phyloP scores from a whole-genome alignment of 1,140 invertebrate species.

The Ptiloglossa arizonensis region DNA sequence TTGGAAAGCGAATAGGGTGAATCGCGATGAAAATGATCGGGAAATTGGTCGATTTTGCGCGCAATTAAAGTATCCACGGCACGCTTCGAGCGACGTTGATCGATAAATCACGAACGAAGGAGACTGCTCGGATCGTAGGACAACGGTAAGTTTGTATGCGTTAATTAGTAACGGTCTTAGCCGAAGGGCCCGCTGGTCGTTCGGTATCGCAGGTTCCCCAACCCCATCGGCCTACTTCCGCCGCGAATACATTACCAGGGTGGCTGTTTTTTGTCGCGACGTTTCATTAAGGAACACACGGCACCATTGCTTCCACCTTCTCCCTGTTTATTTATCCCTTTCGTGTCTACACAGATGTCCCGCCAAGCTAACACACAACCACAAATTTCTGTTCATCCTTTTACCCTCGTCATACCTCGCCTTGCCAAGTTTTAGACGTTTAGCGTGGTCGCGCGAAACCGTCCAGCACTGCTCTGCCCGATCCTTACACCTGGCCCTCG shows the following conservation, averaged over 20 bases:
- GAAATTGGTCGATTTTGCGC: background rate
- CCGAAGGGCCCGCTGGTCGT: slow-evolving; percentile 62
- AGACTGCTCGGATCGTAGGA: slow-evolving; percentile 41
- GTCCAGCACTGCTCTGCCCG: too few species aligned
- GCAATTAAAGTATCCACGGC: background rate
- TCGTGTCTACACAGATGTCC: background rate
- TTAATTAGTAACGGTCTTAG: slow-evolving; percentile 76
- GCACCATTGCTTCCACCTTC: slow-evolving; percentile 59
- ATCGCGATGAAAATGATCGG: background rate
- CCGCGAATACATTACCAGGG: slow-evolving; percentile 76
- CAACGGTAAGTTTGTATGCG: slow-evolving; percentile 57
- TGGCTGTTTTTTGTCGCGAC: slow-evolving; percentile 72
- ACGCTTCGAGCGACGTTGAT: slow-evolving; percentile 3
- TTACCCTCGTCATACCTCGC: background rate
- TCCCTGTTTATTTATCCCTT: background rate
- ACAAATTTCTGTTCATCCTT: background rate
- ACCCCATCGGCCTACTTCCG: slow-evolving; percentile 73
- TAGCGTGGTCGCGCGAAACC: too few species aligned
- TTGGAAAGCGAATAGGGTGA: too few species aligned
- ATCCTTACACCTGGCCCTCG: too few species aligned
- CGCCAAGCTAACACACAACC: background rate
- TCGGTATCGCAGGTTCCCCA: slow-evolving; percentile 57
- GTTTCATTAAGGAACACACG: slow-evolving; percentile 73
- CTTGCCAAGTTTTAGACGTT: too few species aligned
- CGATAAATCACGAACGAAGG: slow-evolving; percentile 53